Percentiles rank a stretch among this genome's conserved stretches.
Evolutionary conservation across 2,888 invertebrate genomes (phyloP).

Genomic region (Cantharis rustica): DNA sequence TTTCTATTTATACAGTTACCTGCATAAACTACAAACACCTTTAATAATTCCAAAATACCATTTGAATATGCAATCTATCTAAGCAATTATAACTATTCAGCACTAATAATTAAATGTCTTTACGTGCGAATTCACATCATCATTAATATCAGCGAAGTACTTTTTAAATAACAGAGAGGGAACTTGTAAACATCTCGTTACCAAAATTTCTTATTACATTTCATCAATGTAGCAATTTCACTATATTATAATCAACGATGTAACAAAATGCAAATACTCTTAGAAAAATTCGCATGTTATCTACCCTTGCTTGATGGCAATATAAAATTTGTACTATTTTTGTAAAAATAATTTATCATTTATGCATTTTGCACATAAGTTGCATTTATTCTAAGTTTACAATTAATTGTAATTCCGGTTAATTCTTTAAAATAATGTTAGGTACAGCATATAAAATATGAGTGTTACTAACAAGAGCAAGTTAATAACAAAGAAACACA

Average conservation of each 20-base stretch:
- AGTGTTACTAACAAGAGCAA: no score
- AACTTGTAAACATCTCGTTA: background rate
- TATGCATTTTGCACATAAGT: no score
- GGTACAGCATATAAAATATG: no score
- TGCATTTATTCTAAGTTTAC: no score
- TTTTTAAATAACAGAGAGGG: background rate
- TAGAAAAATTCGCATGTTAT: no score
- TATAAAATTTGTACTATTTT: no score
- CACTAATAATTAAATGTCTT: background rate
- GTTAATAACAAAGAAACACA: no score
- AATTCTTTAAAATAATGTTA: no score
- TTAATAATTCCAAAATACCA: background rate
- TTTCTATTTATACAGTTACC: background rate
- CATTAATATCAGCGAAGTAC: background rate
- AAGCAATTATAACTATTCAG: background rate
- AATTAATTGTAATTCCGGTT: no score
- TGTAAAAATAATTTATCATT: no score
- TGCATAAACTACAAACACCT: background rate
- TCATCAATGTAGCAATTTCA: no score
- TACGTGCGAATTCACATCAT: background rate
- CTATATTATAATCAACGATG: background rate
- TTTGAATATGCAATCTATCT: background rate
- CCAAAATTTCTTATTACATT: background rate
- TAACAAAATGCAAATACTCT: background rate
- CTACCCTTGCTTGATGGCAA: no score